These are phyloP conservation scores for Tychaedon coryphoeus DNA, from an alignment of 2,113 vertebrate species.

Conservation along the genomic window DNA sequence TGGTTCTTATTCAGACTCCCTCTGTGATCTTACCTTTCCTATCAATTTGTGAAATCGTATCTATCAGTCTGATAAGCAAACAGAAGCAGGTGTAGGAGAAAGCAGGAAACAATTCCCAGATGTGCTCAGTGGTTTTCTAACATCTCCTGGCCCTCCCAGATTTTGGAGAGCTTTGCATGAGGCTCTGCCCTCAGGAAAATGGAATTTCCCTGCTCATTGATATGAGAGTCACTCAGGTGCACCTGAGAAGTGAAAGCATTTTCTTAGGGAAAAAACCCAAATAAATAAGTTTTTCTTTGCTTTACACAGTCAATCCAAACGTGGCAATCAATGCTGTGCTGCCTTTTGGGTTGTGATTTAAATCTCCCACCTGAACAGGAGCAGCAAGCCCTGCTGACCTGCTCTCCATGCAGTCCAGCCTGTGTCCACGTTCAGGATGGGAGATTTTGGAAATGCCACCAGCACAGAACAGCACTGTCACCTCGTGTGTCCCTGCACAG, in stretches of 20 bases:
- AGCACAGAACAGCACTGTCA: neutral
- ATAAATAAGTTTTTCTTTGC: neutral
- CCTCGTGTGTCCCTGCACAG: neutral
- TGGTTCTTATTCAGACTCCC: neutral
- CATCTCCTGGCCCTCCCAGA: neutral
- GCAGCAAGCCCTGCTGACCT: neutral
- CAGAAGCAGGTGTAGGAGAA: neutral
- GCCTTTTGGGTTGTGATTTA: neutral
- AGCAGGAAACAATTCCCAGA: neutral
- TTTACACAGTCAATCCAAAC: neutral
- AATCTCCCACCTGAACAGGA: neutral
- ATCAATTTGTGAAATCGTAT: neutral
- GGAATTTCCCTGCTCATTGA: neutral
- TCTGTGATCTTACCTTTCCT: neutral
- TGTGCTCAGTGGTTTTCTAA: neutral
- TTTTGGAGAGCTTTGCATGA: neutral
- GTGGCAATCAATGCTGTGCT: neutral
- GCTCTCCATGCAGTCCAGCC: neutral
- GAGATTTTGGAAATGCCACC: neutral
- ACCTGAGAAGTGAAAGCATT: neutral
- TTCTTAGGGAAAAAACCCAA: neutral
- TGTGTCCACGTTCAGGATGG: neutral
- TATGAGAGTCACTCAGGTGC: accelerated
- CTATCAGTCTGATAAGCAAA: neutral
- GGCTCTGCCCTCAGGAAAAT: neutral